Evolutionary conservation across 2,797 vertebrate genomes (phyloP).

Genomic region (Diplodus puntazzo): DNA sequence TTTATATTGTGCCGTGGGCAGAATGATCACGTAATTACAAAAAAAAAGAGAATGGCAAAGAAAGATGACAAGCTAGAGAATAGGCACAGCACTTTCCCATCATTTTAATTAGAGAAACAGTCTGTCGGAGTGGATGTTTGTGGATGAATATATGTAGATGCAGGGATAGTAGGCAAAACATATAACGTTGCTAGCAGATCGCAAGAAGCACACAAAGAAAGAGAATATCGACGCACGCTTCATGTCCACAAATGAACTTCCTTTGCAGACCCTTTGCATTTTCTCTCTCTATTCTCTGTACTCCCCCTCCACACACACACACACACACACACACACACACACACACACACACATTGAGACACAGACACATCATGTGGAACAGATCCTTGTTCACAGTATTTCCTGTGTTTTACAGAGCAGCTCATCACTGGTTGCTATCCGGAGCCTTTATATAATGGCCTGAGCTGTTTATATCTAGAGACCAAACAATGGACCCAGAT

Average conservation of each 20-base stretch:
- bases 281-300: slow-evolving; percentile 26
- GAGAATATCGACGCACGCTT: not conserved
- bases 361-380: slow-evolving; percentile 75
- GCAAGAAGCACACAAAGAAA: not conserved
- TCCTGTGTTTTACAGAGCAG: slow-evolving; percentile 80
- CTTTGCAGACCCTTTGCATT: slow-evolving; percentile 46
- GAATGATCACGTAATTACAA: not conserved
- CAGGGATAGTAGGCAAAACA: not conserved
- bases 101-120: not conserved
- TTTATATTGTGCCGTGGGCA: not conserved
- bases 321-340: slow-evolving; percentile 12
- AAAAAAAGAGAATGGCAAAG: not conserved
- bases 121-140: not conserved
- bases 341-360: slow-evolving; percentile 20
- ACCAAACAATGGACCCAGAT: slow-evolving; percentile 76
- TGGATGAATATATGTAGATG: not conserved
- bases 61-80: not conserved
- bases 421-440: slow-evolving; percentile 76
- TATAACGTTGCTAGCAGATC: not conserved
- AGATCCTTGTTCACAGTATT: slow-evolving; percentile 79
- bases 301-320: not conserved
- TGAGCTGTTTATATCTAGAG: slow-evolving; percentile 75
- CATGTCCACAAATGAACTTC: slow-evolving; percentile 58
- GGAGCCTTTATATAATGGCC: slow-evolving; percentile 76
- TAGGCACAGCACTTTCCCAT: not conserved